Conservation (phyloP, 2,888 invertebrate genomes). For the Thysanoteuthis rhombus region DNA sequence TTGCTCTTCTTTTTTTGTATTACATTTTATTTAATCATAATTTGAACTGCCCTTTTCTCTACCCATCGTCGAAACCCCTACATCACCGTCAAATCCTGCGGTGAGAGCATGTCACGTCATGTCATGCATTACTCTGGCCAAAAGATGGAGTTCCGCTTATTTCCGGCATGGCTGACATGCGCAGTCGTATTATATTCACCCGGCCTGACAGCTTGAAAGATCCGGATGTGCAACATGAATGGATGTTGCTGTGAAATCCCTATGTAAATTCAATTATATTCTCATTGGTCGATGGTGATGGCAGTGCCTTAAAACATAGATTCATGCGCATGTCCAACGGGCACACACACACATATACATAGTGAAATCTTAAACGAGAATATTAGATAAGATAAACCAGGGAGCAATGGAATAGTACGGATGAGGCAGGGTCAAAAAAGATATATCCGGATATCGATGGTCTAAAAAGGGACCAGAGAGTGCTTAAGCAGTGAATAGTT, state of each 20-base stretch:
- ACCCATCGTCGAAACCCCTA: neutral
- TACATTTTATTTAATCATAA: neutral
- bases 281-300: neutral
- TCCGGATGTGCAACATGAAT: conserved; percentile 12
- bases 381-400: neutral
- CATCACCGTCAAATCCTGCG: neutral
- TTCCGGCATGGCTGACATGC: neutral
- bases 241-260: neutral
- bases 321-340: too few species aligned
- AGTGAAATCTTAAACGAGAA: neutral
- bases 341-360: neutral
- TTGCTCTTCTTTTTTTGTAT: neutral
- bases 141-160: conserved; percentile 12
- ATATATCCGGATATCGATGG: too few species aligned
- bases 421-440: too few species aligned
- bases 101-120: conserved; percentile 12
- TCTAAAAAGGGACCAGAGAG: too few species aligned
- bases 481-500: too few species aligned
- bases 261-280: conserved; percentile 12
- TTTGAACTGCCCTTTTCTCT: neutral
- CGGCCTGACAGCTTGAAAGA: neutral
- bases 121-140: neutral
- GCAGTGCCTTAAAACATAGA: neutral
- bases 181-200: neutral
- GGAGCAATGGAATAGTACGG: too few species aligned